Percentiles rank a stretch among this genome's conserved stretches.
Evolutionary conservation across 1,140 invertebrate genomes (phyloP).

Genomic region (Caenorhabditis brenneri): DNA sequence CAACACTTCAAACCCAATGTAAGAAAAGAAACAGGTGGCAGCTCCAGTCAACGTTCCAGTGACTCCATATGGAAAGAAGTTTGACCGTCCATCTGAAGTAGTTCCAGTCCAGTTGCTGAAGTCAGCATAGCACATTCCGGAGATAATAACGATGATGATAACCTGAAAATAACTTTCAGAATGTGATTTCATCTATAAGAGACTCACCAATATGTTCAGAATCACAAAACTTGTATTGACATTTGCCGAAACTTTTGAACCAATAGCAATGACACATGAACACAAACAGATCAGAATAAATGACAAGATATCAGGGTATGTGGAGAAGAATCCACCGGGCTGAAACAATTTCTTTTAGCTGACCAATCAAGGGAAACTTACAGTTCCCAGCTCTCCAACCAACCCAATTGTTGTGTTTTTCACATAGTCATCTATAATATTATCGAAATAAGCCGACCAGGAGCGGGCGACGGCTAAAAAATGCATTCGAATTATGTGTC

Average conservation of each 20-base stretch:
- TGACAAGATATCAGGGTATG: conserved; percentile 67
- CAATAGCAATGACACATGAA: conserved; percentile 75
- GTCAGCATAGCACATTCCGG: conserved; percentile 77
- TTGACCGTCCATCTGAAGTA: conserved; percentile 64
- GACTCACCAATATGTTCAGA: conserved; percentile 78
- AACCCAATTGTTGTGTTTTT: conserved; percentile 80
- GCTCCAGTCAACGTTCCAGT: conserved; percentile 79
- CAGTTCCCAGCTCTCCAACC: conserved; percentile 76
- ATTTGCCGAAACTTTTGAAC: conserved; percentile 80
- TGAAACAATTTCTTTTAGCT: conserved; percentile 73
- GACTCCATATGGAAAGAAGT: conserved; percentile 82
- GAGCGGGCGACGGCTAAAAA: conserved; percentile 81
- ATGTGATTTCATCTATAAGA: too few relatives aligned
- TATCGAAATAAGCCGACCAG: conserved; percentile 90
- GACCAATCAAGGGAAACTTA: neutral
- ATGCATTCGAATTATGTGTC: too few relatives aligned
- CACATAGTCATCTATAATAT: conserved; percentile 81
- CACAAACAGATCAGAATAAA: conserved; percentile 65
- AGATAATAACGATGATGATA: conserved; percentile 82
- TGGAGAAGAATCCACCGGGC: conserved; percentile 74
- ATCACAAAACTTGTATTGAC: conserved; percentile 78
- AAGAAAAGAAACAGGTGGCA: conserved; percentile 88
- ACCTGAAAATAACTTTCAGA: conserved; percentile 52
- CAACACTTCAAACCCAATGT: conserved; percentile 86
- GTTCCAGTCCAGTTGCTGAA: conserved; percentile 73